phyloP scores from a whole-genome alignment of 2,888 invertebrate species.

The Drosophila dives region DNA sequence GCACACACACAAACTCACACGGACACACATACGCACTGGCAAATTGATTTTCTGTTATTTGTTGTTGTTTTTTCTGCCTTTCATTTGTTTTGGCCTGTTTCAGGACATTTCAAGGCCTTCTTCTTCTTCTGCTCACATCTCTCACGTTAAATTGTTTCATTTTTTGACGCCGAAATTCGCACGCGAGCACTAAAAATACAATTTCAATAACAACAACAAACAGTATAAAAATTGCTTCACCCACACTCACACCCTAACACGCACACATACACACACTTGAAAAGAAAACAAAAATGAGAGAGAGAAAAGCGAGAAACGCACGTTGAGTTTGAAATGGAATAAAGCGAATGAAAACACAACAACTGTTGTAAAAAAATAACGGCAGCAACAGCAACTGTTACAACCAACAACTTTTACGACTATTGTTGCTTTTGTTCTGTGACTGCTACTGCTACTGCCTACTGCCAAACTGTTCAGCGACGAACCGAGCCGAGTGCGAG shows the following conservation, averaged over 20 bases:
- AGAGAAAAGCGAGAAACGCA: constrained; percentile 34
- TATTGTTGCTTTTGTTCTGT: constrained; percentile 41
- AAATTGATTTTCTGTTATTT: constrained; percentile 73
- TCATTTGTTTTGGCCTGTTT: constrained; percentile 42
- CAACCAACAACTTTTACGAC: constrained; percentile 13
- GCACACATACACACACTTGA: constrained; percentile 11
- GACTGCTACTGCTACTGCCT: constrained; percentile 20
- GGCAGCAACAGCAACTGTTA: constrained; percentile 22
- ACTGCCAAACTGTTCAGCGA: constrained; percentile 38
- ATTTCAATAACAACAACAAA: constrained; percentile 27
- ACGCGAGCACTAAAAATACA: constrained; percentile 72
- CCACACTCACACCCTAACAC: constrained; percentile 8
- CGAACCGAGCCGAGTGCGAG: constrained; percentile 42
- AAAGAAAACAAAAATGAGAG: constrained; percentile 37
- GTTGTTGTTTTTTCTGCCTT: constrained; percentile 14
- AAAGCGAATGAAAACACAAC: constrained; percentile 33
- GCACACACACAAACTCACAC: constrained; percentile 4
- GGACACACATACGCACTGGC: constrained; percentile 35
- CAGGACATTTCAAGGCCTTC: constrained; percentile 66
- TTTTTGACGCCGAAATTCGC: constrained; percentile 62
- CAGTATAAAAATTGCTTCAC: constrained; percentile 21
- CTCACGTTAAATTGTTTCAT: constrained; percentile 60
- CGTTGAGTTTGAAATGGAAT: constrained; percentile 34
- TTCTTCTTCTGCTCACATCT: constrained; percentile 48
- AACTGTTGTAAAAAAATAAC: constrained; percentile 22